These are phyloP conservation scores for Podarcis raffonei DNA, from an alignment of 2,113 vertebrate genomes.

Conservation along the genomic window DNA sequence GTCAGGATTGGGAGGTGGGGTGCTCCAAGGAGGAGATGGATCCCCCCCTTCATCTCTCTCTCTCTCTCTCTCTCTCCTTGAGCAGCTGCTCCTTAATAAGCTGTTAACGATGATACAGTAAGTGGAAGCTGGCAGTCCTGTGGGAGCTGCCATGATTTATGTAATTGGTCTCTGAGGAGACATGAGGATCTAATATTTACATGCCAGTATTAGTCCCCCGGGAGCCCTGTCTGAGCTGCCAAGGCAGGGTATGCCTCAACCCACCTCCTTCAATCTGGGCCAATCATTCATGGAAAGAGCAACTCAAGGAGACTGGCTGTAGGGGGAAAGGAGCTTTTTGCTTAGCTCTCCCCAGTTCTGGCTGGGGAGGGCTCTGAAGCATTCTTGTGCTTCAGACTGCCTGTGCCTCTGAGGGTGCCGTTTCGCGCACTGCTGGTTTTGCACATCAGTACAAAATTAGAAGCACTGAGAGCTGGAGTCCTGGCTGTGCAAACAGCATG, in stretches of 20 bases:
- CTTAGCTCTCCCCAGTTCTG: accelerated
- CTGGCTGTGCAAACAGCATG: neutral
- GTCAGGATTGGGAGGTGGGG: neutral
- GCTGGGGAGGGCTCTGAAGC: neutral
- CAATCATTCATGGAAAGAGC: neutral
- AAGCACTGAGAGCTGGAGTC: too few relatives aligned
- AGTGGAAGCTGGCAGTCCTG: slow-evolving; percentile 75
- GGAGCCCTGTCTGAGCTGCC: slow-evolving; percentile 68
- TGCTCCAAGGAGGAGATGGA: neutral
- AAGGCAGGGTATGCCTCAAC: slow-evolving; percentile 45
- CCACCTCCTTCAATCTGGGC: slow-evolving; percentile 33
- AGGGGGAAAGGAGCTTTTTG: accelerated
- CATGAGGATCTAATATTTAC: slow-evolving; percentile 81
- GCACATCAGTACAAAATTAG: too few relatives aligned
- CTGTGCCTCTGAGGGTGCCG: neutral
- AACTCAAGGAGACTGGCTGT: accelerated
- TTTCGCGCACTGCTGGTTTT: neutral
- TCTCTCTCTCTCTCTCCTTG: neutral
- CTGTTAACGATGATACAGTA: slow-evolving; percentile 82
- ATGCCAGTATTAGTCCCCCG: slow-evolving; percentile 72
- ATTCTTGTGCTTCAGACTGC: neutral
- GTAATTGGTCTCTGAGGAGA: slow-evolving; percentile 84
- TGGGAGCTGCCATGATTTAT: slow-evolving; percentile 78
- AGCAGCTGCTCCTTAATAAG: slow-evolving; percentile 81
- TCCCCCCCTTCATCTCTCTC: neutral